Percentiles rank a stretch among this genome's conserved stretches.
These are phyloP conservation scores for Neodiprion fabricii DNA, from an alignment of 1,140 invertebrate species.

Conservation along the genomic window DNA sequence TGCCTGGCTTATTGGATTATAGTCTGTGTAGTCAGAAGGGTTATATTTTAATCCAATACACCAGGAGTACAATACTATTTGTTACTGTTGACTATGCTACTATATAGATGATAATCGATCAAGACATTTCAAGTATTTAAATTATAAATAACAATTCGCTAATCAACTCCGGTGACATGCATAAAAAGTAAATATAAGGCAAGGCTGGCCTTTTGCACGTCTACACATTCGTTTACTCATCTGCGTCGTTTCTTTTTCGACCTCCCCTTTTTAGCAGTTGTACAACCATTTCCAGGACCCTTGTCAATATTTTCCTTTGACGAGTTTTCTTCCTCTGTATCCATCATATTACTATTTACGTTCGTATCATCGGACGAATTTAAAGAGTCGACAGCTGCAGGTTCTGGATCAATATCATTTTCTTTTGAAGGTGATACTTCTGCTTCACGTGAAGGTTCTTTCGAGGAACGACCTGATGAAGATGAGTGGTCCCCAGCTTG, in stretches of 20 bases:
- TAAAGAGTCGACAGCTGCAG: slow-evolving; percentile 24
- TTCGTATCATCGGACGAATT: slow-evolving; percentile 47
- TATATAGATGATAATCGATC: background rate
- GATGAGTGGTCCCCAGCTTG: background rate
- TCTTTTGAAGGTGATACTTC: background rate
- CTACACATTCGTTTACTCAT: slow-evolving; percentile 62
- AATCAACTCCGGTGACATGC: slow-evolving; percentile 58
- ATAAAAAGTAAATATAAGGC: slow-evolving; percentile 58
- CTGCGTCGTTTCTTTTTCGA: slow-evolving; percentile 59
- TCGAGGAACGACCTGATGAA: background rate
- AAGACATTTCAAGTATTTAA: background rate
- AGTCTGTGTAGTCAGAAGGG: no score
- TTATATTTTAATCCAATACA: no score
- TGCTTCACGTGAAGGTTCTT: background rate
- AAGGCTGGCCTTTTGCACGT: slow-evolving; percentile 58
- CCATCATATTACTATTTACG: slow-evolving; percentile 37
- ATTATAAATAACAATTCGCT: slow-evolving; percentile 27
- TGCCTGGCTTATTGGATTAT: no score
- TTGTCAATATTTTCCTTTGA: slow-evolving; percentile 32
- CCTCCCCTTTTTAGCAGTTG: slow-evolving; percentile 46
- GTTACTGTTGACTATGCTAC: background rate
- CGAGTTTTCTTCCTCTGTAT: slow-evolving; percentile 38
- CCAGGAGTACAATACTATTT: background rate
- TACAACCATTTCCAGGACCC: slow-evolving; percentile 24
- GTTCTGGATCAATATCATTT: background rate